Percentiles rank a stretch among this genome's conserved stretches.
phyloP scores from a whole-genome alignment of 2,888 invertebrate genomes.

The Scaptomyza polygonia region DNA sequence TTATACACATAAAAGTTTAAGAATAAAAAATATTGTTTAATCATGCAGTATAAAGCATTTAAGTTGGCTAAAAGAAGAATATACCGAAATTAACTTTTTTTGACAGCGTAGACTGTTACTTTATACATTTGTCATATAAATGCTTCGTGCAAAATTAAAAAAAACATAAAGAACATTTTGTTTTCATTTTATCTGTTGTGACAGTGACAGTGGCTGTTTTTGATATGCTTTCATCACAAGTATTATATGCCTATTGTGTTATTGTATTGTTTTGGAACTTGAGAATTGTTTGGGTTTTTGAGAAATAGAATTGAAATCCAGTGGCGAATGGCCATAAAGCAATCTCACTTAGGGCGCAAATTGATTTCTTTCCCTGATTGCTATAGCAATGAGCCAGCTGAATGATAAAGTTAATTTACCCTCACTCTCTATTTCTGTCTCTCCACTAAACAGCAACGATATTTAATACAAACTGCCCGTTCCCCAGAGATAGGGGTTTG shows the following conservation, averaged over 20 bases:
- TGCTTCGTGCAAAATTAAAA: slow-evolving; percentile 1
- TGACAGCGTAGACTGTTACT: neutral
- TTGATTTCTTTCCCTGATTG: slow-evolving; percentile 45
- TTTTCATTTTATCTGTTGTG: neutral
- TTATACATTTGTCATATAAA: neutral
- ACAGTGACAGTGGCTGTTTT: slow-evolving; percentile 2
- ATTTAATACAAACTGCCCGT: slow-evolving; percentile 40
- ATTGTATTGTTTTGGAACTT: slow-evolving; percentile 12
- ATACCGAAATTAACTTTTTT: neutral
- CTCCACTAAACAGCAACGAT: slow-evolving; percentile 33
- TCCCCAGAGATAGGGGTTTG: slow-evolving; percentile 21
- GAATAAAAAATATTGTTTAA: neutral
- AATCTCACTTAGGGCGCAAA: slow-evolving; percentile 39
- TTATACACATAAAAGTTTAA: too few species aligned
- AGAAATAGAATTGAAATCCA: slow-evolving; percentile 8
- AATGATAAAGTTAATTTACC: slow-evolving; percentile 56
- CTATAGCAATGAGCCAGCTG: slow-evolving; percentile 27
- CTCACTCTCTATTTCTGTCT: slow-evolving; percentile 16
- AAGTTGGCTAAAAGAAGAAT: neutral
- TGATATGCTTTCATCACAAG: slow-evolving; percentile 13
- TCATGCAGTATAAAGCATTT: neutral
- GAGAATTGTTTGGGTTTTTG: slow-evolving; percentile 16
- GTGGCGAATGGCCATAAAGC: slow-evolving; percentile 19
- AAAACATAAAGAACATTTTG: slow-evolving; percentile 5
- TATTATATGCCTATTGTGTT: slow-evolving; percentile 6